Percentiles rank a stretch among this genome's conserved stretches.
Evolutionary conservation across 2,797 vertebrate species (phyloP).

Genomic region (Taenioides sp.): DNA sequence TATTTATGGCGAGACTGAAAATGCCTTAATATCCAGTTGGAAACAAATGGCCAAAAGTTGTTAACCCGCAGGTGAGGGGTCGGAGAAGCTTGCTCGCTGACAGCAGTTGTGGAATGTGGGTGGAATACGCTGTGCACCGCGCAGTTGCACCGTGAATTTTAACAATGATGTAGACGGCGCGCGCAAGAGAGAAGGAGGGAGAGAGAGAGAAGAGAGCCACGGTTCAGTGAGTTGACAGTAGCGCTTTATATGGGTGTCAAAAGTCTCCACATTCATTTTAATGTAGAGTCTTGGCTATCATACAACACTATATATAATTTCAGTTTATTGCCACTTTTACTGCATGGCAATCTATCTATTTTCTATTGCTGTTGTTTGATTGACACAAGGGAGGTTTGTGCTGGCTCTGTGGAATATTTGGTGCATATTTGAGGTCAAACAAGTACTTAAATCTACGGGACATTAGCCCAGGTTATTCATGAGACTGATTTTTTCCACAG

Average conservation of each 20-base stretch:
- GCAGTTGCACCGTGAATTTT: slow-evolving; percentile 52
- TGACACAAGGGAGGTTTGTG: slow-evolving; percentile 41
- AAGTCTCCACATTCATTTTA: slow-evolving; percentile 1
- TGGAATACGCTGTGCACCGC: slow-evolving; percentile 68
- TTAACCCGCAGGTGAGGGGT: slow-evolving; percentile 77
- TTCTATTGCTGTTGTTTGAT: slow-evolving; percentile 40
- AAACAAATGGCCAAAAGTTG: slow-evolving; percentile 77
- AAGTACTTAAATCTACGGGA: slow-evolving; percentile 50
- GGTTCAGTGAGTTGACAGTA: slow-evolving; percentile 7
- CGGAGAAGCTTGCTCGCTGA: slow-evolving; percentile 59
- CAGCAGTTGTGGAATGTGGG: slow-evolving; percentile 75
- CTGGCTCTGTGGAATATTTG: slow-evolving; percentile 41
- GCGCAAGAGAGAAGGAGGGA: background rate
- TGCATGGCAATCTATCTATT: slow-evolving; percentile 1
- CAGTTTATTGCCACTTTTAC: slow-evolving; percentile 5
- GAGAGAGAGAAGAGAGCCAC: slow-evolving; percentile 4
- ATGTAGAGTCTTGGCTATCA: slow-evolving; percentile 22
- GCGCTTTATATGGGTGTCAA: slow-evolving; percentile 15
- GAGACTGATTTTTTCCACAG: slow-evolving; percentile 48
- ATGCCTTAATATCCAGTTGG: slow-evolving; percentile 72
- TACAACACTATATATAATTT: slow-evolving; percentile 16
- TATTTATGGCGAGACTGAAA: slow-evolving; percentile 71
- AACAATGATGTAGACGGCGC: slow-evolving; percentile 16
- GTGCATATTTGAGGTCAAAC: slow-evolving; percentile 56
- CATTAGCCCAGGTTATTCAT: slow-evolving; percentile 47